Percentiles rank a stretch among this genome's conserved stretches.
Evolutionary conservation across 2,797 vertebrate genomes (phyloP).

Genomic region (Karalla daura): DNA sequence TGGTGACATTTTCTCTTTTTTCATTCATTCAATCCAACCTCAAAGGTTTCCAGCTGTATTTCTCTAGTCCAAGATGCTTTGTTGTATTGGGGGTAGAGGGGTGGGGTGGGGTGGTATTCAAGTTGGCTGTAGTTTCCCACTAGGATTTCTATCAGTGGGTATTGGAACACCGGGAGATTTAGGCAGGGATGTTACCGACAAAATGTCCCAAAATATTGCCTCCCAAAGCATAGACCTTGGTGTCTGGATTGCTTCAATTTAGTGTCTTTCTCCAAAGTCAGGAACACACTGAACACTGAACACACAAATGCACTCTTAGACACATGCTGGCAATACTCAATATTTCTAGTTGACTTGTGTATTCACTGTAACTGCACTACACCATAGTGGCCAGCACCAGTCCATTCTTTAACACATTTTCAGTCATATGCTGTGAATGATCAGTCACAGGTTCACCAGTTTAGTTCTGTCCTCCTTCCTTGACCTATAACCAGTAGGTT

Average conservation of each 20-base stretch:
- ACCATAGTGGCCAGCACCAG: not conserved
- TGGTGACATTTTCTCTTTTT: conserved; percentile 84
- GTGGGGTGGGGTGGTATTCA: conserved; percentile 51
- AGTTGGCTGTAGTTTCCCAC: conserved; percentile 66
- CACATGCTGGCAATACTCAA: not conserved
- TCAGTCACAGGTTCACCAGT: not conserved
- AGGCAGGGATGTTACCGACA: conserved; percentile 52
- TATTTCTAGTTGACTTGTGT: not conserved
- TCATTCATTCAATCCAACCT: conserved; percentile 84
- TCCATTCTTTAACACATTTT: not conserved
- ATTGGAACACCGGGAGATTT: conserved; percentile 72
- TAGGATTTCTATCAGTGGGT: conserved; percentile 70
- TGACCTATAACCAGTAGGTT: not conserved
- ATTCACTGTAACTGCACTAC: not conserved
- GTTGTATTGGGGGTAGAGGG: conserved; percentile 54
- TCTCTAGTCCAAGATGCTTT: conserved; percentile 76
- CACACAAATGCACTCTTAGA: not conserved
- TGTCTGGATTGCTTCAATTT: conserved; percentile 48
- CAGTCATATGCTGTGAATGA: not conserved
- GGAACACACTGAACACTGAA: conserved; percentile 7
- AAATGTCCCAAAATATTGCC: conserved; percentile 48
- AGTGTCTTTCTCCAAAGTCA: conserved; percentile 15
- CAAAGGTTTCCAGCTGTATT: conserved; percentile 80
- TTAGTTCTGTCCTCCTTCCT: not conserved
- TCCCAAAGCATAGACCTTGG: conserved; percentile 17